phyloP scores from a whole-genome alignment of 92 coral and sea anemone species.

The Siderastrea siderea region DNA sequence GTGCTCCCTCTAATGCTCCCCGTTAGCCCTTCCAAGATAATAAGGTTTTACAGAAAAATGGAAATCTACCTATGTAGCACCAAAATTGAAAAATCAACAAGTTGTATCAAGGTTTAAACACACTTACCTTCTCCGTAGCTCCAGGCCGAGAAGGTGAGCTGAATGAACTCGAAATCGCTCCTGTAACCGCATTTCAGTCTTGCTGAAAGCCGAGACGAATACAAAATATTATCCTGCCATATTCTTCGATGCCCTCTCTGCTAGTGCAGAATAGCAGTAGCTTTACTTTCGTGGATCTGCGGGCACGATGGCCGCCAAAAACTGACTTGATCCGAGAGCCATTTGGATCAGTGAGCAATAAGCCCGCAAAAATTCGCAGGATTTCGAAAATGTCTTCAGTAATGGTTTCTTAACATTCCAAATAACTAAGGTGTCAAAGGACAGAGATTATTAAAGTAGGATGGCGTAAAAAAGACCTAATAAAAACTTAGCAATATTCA shows the following conservation, averaged over 20 bases:
- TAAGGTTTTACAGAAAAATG: neutral
- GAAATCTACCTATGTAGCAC: neutral
- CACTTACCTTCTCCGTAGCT: neutral
- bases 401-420: neutral
- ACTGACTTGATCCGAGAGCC: neutral
- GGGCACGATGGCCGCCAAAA: neutral
- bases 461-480: neutral
- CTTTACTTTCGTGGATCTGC: neutral
- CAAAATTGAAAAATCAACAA: neutral
- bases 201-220: neutral
- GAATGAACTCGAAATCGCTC: neutral
- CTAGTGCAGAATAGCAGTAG: neutral
- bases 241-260: neutral
- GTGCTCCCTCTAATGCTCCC: neutral
- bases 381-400: neutral
- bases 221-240: neutral
- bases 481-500: neutral
- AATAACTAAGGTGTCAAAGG: neutral
- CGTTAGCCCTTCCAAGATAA: neutral
- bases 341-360: neutral
- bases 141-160: neutral
- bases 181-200: neutral
- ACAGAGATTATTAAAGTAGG: conserved; percentile 1
- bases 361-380: neutral
- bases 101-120: neutral